These are phyloP conservation scores for Danio jaintianensis DNA, from an alignment of 2,797 vertebrate species.

Conservation along the genomic window DNA sequence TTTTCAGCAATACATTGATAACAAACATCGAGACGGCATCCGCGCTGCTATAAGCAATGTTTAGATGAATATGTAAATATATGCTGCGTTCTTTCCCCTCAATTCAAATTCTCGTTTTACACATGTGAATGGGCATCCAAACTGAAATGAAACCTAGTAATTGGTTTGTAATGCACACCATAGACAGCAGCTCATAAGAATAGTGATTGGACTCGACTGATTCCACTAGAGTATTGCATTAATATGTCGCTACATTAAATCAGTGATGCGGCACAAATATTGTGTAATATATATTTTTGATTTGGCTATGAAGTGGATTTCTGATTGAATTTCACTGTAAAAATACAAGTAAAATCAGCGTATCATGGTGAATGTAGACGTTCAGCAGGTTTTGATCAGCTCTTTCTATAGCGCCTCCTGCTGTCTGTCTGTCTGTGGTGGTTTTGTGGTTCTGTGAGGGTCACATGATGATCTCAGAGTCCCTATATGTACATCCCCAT, in stretches of 20 bases:
- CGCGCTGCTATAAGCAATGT: too few species aligned
- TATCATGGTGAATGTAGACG: background rate
- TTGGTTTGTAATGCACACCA: too few species aligned
- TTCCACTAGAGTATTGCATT: background rate
- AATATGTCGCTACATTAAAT: background rate
- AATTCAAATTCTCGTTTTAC: too few species aligned
- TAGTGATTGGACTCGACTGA: background rate
- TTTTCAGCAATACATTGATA: too few species aligned
- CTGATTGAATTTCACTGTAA: background rate
- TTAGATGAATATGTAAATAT: too few species aligned
- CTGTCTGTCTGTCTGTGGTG: constrained; percentile 38
- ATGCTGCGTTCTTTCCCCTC: too few species aligned
- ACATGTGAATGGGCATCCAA: too few species aligned
- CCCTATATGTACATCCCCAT: constrained; percentile 6
- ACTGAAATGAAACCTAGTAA: too few species aligned
- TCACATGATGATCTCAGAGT: constrained; percentile 53
- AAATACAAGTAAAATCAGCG: background rate
- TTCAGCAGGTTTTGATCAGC: background rate
- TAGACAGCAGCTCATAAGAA: background rate
- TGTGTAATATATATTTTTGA: background rate
- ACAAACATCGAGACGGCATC: too few species aligned
- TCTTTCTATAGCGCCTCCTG: constrained; percentile 16
- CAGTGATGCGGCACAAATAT: background rate
- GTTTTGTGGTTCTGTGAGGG: constrained; percentile 50
- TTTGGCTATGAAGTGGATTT: background rate